phyloP scores from a whole-genome alignment of 2,797 vertebrate species.

The Anabacerthia variegaticeps region DNA sequence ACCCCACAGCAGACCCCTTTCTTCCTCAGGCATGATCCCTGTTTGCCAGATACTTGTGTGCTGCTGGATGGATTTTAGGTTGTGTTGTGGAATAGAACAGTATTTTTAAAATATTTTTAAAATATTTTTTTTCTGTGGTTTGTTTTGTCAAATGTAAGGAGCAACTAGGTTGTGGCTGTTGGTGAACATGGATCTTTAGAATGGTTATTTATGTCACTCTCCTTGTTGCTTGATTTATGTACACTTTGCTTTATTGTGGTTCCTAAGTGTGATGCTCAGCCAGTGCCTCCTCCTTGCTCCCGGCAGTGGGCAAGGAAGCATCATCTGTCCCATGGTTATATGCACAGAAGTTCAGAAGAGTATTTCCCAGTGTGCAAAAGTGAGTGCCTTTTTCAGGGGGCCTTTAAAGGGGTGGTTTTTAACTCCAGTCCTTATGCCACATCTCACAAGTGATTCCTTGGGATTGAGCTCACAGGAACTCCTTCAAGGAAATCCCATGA shows the following conservation, averaged over 20 bases:
- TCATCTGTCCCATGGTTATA: rapidly evolving
- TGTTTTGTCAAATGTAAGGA: background rate
- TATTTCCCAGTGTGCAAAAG: background rate
- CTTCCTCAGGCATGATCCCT: background rate
- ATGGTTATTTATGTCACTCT: background rate
- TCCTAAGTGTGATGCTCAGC: rapidly evolving
- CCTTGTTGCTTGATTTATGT: background rate
- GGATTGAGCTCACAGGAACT: background rate
- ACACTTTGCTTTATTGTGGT: rapidly evolving
- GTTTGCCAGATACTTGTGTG: background rate
- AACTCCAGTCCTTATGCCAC: rapidly evolving
- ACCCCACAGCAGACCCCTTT: background rate
- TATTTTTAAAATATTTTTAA: background rate
- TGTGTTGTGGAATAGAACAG: background rate
- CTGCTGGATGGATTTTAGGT: background rate
- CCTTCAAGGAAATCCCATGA: background rate
- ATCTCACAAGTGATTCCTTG: rapidly evolving
- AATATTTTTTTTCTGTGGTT: background rate
- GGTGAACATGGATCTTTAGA: background rate
- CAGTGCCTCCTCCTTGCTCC: rapidly evolving
- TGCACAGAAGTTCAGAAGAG: background rate
- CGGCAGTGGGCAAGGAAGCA: background rate
- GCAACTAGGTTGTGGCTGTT: background rate
- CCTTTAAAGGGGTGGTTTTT: background rate
- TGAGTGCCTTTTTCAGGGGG: background rate